Conservation (phyloP, 2,888 invertebrate species). For the Torymus texanus region DNA sequence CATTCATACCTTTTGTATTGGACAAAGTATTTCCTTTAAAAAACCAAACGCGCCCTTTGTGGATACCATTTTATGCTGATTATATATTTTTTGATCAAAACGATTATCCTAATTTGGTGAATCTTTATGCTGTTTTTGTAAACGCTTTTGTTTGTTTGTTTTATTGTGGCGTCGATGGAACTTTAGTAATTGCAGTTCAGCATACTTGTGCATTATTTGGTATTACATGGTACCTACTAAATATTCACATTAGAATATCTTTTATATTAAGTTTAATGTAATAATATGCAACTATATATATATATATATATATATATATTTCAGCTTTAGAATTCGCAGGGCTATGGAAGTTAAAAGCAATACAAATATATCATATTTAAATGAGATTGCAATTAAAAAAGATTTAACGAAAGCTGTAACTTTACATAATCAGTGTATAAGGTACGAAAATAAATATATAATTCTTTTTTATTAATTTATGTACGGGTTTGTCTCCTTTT, state of each 20-base stretch:
- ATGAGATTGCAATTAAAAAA: not conserved
- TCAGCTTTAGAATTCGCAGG: constrained; percentile 5
- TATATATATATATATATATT: too few species aligned
- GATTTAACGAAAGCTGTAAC: not conserved
- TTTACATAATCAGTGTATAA: constrained; percentile 20
- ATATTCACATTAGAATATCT: not conserved
- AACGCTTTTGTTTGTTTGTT: not conserved
- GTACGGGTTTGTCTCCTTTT: not conserved
- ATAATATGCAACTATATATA: too few species aligned
- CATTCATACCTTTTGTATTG: constrained; percentile 8
- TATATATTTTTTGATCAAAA: constrained; percentile 27
- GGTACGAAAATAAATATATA: not conserved
- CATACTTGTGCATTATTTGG: constrained; percentile 34
- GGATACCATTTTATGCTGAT: constrained; percentile 12
- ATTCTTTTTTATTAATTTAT: not conserved
- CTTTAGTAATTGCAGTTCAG: constrained; percentile 5
- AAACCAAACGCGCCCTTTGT: constrained; percentile 10
- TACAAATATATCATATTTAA: not conserved
- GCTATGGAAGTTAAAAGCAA: not conserved
- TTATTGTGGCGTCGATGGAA: constrained; percentile 1
- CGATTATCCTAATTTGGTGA: constrained; percentile 11
- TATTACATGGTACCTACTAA: constrained; percentile 3
- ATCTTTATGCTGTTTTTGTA: not conserved
- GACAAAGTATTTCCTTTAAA: not conserved
- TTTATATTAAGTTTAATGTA: too few species aligned